Base-by-base conservation (phyloP, 2,888 invertebrate species). In the Eupithecia insigniata region DNA sequence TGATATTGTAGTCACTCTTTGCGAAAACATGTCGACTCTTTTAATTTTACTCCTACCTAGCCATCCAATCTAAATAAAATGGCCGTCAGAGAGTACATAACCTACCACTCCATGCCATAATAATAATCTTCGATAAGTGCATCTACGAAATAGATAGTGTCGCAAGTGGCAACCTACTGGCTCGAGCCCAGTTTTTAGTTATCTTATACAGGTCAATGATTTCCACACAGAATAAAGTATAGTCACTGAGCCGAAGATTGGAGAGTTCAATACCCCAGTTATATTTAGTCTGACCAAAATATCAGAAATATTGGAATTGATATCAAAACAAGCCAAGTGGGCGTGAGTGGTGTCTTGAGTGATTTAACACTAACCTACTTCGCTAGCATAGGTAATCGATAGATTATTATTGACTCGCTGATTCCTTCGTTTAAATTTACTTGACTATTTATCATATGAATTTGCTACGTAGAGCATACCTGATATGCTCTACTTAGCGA, bases 191-290 rank as follows among this genome's bases (percentile, higher is more conserved):
- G 81, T 85, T 85, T 82, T 79, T 74, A 79, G 80, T 86, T 90
- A 91, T 89, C 89, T 84, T 79, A 76, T 77, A 77, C 87, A 81
- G 90, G 87, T 90, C 90, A 89, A 86, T 82, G 87, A 78, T 86
- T 82, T 71, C 68, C 81, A 76, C 62, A 72, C 73, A 74, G 74
- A 66, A 51, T 69, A 74, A 43, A 30, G 28, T 69, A 65, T 67
- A 74, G 67, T 64, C 36, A 67, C 14, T 71, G 28, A 28, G 46
- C 32, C 26, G 39, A 79, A 82, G 81, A 81, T 81, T 80, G 79
- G 65, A 74, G 82, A 80, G 88, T 82, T 89, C 85, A 88, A 85
- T 76, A 85, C 82, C 87, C 85, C 75, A 72, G 74, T 75, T 85
- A 86, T 85, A 85, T 85, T 81, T 84, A 84, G 81, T 76, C 79